Conservation (phyloP, 2,888 invertebrate genomes). For the Mystacides longicornis region DNA sequence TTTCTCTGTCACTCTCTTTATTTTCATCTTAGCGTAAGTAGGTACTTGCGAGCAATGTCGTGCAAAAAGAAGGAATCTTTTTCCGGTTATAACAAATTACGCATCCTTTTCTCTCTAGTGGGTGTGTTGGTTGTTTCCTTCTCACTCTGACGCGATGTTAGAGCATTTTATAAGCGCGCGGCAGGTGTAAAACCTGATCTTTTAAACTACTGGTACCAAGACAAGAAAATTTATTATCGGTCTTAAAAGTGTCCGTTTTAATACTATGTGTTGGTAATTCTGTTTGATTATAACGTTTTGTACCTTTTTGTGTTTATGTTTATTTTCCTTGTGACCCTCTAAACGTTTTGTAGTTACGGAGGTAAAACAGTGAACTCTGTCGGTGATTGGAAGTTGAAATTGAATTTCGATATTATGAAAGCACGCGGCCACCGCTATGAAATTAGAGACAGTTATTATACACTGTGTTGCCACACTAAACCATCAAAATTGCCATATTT, state of each 20-base stretch:
- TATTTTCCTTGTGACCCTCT: conserved; percentile 1
- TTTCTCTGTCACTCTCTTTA: conserved; percentile 11
- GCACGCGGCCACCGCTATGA: conserved; percentile 14
- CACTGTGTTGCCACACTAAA: too few relatives aligned
- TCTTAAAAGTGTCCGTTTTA: background rate
- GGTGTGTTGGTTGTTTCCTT: background rate
- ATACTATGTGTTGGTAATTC: background rate
- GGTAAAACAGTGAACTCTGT: conserved; percentile 15
- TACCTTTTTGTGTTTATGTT: background rate
- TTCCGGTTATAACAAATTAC: conserved; percentile 1
- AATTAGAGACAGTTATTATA: background rate
- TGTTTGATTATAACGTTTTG: background rate
- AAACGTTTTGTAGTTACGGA: background rate
- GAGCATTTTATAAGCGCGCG: background rate
- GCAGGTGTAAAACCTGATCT: conserved; percentile 20
- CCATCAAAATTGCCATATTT: too few relatives aligned
- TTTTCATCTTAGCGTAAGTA: conserved; percentile 9
- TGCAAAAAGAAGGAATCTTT: conserved; percentile 9
- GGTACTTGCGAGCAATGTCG: conserved; percentile 8
- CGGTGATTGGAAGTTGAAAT: conserved; percentile 19
- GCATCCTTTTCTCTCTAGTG: conserved; percentile 9
- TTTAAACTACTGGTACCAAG: background rate
- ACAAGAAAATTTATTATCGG: background rate
- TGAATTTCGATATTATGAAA: conserved; percentile 20
- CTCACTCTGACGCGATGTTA: conserved; percentile 14